These are phyloP conservation scores for Orientallactaga bullata DNA, from an alignment of 2,113 vertebrate genomes.

Conservation along the genomic window DNA sequence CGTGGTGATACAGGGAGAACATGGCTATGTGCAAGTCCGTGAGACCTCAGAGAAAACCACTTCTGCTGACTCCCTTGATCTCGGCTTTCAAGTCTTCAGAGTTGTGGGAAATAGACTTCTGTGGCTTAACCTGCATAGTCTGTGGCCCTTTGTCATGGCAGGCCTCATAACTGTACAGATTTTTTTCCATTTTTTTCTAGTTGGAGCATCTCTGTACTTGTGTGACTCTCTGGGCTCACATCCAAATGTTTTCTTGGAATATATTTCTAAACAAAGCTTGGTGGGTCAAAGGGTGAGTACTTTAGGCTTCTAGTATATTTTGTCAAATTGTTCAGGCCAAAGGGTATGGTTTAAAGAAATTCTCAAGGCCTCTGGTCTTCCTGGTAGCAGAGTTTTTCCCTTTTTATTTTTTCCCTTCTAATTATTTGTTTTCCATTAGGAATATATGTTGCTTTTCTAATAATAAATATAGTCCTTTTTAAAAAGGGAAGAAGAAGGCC, in stretches of 20 bases:
- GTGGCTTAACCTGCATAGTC: background rate
- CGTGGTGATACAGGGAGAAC: background rate
- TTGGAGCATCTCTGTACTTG: slow-evolving; percentile 46
- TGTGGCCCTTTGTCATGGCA: background rate
- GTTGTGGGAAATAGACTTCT: background rate
- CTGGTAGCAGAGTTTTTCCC: background rate
- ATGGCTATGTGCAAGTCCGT: background rate
- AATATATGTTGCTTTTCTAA: slow-evolving; percentile 40
- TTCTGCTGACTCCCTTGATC: background rate
- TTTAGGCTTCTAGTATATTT: slow-evolving; percentile 22
- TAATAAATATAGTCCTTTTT: slow-evolving; percentile 39
- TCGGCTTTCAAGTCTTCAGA: background rate
- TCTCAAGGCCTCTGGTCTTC: slow-evolving; percentile 26
- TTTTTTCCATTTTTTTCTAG: slow-evolving; percentile 27
- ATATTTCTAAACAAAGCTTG: slow-evolving; percentile 39
- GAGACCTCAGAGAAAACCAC: background rate
- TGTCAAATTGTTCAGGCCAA: slow-evolving; percentile 13
- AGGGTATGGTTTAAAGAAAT: slow-evolving; percentile 37
- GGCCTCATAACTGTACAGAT: background rate
- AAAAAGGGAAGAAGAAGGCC: background rate
- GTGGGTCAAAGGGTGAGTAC: slow-evolving; percentile 22
- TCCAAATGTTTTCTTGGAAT: slow-evolving; percentile 48
- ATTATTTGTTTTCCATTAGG: slow-evolving; percentile 52
- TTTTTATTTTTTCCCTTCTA: slow-evolving; percentile 17
- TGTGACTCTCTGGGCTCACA: slow-evolving; percentile 30